phyloP scores from a whole-genome alignment of 2,888 invertebrate species.

The Watsonalla binaria region DNA sequence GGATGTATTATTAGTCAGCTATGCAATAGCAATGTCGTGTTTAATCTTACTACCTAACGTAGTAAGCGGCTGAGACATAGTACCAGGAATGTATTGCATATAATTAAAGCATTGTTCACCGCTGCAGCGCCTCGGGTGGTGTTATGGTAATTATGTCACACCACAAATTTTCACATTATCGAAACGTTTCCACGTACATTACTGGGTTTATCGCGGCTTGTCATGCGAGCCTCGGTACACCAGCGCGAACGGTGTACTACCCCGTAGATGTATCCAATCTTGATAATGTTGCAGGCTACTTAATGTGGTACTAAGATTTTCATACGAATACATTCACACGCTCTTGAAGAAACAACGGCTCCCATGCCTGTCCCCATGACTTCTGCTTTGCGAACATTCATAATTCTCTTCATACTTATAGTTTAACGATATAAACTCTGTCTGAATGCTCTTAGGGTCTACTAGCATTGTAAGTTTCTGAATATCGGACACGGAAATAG shows the following conservation, averaged over 20 bases:
- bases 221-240: conserved; percentile 22
- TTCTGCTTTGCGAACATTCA: too few species aligned
- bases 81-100: conserved; percentile 1
- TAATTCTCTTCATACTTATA: too few species aligned
- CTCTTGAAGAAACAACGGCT: too few species aligned
- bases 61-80: neutral
- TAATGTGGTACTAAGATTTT: conserved; percentile 9
- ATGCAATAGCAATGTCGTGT: too few species aligned
- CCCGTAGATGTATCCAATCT: conserved; percentile 14
- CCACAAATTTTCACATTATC: conserved; percentile 39
- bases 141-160: conserved; percentile 28
- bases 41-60: neutral
- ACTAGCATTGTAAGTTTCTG: too few species aligned
- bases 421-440: too few species aligned
- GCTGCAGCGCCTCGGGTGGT: conserved; percentile 14
- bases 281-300: conserved; percentile 17
- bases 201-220: conserved; percentile 24
- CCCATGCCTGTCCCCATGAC: too few species aligned
- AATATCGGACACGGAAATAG: too few species aligned
- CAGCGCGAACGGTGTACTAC: conserved; percentile 12
- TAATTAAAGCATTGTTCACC: conserved; percentile 9
- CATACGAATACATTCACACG: neutral
- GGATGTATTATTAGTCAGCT: too few species aligned
- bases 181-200: conserved; percentile 31
- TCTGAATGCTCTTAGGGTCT: too few species aligned